A percentile compares a stretch with the other conserved stretches of the same genome.
Conservation (phyloP, 2,797 vertebrate genomes). For the Acanthopagrus latus region DNA sequence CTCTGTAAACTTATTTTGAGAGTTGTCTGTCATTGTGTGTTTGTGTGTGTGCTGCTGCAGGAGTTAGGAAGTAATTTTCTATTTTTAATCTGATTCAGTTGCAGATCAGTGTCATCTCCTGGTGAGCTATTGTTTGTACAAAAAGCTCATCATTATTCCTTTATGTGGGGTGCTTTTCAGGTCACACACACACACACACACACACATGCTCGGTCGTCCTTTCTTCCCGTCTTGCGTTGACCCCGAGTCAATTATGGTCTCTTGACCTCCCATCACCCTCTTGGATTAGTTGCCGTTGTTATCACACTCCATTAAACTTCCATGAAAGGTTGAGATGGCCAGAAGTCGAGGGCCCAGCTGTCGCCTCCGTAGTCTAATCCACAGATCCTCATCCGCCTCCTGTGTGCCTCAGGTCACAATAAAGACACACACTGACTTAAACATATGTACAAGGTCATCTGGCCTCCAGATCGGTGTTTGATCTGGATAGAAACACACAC, state of each 20-base stretch:
- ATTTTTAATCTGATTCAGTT: constrained; percentile 36
- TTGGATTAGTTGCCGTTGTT: constrained; percentile 70
- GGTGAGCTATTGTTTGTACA: constrained; percentile 42
- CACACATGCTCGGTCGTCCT: constrained; percentile 18
- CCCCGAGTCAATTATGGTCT: constrained; percentile 63
- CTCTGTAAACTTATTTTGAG: not conserved
- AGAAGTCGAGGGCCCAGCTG: constrained; percentile 70
- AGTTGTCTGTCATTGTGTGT: not conserved
- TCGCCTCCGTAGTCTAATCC: constrained; percentile 59
- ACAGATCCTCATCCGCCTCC: constrained; percentile 37
- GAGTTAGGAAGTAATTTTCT: constrained; percentile 2
- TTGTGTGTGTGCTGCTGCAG: constrained; percentile 1
- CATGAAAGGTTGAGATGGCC: constrained; percentile 51
- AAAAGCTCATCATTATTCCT: constrained; percentile 27
- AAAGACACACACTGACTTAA: not conserved
- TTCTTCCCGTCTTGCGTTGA: constrained; percentile 46
- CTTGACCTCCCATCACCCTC: constrained; percentile 63
- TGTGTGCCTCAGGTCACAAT: constrained; percentile 32
- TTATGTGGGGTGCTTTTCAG: constrained; percentile 13
- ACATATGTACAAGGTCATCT: constrained; percentile 9
- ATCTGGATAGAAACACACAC: constrained; percentile 2
- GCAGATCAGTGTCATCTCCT: constrained; percentile 49
- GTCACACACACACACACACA: constrained; percentile 9
- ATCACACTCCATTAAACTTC: constrained; percentile 77
- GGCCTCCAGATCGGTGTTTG: constrained; percentile 14